phyloP scores from a whole-genome alignment of 2,797 vertebrate genomes.

The Acipenser transmontanus region DNA sequence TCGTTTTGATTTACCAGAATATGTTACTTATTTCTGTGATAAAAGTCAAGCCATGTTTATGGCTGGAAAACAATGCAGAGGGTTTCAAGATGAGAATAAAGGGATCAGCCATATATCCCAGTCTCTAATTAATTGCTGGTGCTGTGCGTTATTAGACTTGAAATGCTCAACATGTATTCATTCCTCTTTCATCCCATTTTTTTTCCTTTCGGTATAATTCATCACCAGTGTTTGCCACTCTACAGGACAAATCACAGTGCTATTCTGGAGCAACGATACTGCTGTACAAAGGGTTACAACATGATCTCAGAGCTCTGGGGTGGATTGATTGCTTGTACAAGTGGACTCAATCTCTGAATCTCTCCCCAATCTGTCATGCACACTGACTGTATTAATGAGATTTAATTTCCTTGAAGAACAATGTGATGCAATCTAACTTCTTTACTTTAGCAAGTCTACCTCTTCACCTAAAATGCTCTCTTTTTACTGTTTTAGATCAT shows the following conservation, averaged over 20 bases:
- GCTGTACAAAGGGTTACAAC: too few species aligned
- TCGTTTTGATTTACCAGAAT: slow-evolving; percentile 2
- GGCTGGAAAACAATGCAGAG: neutral
- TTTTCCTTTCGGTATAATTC: neutral
- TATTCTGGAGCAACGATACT: too few species aligned
- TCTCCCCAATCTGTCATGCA: too few species aligned
- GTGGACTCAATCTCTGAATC: too few species aligned
- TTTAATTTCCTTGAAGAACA: too few species aligned
- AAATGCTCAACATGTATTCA: slow-evolving; percentile 2
- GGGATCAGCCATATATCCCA: neutral
- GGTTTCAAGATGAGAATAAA: neutral
- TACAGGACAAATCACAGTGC: neutral
- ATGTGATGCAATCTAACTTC: too few species aligned
- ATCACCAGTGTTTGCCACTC: neutral
- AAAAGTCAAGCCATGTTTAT: neutral
- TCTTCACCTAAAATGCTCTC: too few species aligned
- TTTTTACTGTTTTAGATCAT: too few species aligned
- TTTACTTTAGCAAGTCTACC: too few species aligned
- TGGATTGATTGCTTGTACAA: too few species aligned
- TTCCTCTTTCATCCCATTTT: neutral
- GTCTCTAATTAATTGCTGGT: slow-evolving; percentile 6
- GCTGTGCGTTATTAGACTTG: neutral
- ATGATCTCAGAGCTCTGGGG: too few species aligned
- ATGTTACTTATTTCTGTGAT: neutral
- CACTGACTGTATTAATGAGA: too few species aligned